Conservation (phyloP, 2,888 invertebrate genomes). For the Hermodice carunculata region DNA sequence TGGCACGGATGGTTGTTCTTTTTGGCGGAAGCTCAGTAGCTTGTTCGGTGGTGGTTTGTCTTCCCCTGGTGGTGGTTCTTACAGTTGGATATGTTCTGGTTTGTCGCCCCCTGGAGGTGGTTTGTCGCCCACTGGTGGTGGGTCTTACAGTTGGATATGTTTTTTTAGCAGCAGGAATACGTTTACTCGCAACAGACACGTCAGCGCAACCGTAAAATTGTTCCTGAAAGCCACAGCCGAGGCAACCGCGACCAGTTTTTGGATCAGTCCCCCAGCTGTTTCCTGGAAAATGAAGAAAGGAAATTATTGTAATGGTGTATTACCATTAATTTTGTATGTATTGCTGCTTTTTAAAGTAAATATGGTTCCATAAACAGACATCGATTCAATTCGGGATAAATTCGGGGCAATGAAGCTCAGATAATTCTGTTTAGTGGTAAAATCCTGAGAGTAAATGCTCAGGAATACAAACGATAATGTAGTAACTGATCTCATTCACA, state of each 20-base stretch:
- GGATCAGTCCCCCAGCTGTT: constrained; percentile 18
- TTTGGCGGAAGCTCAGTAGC: not conserved
- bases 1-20: not conserved
- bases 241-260: not conserved
- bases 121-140: not conserved
- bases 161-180: not conserved
- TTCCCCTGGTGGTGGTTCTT: not conserved
- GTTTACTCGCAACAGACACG: not conserved
- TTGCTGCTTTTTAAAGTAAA: no score
- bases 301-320: no score
- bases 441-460: no score
- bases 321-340: no score
- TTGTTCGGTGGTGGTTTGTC: not conserved
- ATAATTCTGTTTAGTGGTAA: no score
- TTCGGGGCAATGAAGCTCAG: no score
- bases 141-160: not conserved
- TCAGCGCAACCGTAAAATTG: constrained; percentile 22
- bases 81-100: not conserved
- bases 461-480: no score
- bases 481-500: no score
- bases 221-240: constrained; percentile 11
- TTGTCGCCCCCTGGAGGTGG: not conserved
- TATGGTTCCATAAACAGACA: no score
- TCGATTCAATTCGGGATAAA: no score
- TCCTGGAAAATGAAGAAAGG: no score